These are phyloP conservation scores for Muntiacus muntjak DNA, from an alignment of 2,113 vertebrate species.

Conservation along the genomic window DNA sequence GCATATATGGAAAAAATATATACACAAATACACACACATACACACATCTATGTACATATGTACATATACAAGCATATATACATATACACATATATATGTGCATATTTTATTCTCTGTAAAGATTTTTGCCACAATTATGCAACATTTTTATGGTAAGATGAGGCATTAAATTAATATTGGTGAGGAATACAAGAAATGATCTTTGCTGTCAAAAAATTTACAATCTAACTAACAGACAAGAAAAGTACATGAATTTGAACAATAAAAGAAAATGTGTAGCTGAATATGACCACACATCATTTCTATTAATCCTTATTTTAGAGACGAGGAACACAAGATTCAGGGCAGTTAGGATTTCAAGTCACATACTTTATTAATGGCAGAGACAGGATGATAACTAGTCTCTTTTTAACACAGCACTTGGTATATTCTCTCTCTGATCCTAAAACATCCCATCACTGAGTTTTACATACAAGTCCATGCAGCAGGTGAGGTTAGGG, in stretches of 20 bases:
- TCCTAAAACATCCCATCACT: not conserved
- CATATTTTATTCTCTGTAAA: not conserved
- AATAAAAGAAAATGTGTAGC: not conserved
- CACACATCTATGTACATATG: not conserved
- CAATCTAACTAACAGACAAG: not conserved
- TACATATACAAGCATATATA: not conserved
- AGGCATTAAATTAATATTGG: not conserved
- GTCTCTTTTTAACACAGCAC: not conserved
- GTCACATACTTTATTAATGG: not conserved
- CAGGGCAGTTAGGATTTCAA: not conserved
- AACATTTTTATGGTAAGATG: not conserved
- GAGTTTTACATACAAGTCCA: not conserved
- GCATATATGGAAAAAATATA: not conserved
- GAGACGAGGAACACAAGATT: not conserved
- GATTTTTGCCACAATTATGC: not conserved
- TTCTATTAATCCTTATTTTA: not conserved
- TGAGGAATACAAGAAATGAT: not conserved
- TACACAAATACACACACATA: not conserved
- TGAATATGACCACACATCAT: not conserved
- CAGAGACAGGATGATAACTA: not conserved
- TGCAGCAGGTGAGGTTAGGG: accelerated
- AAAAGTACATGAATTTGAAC: not conserved
- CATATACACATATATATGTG: not conserved
- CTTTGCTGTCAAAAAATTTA: not conserved
- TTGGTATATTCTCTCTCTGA: not conserved